phyloP scores from a whole-genome alignment of 2,888 invertebrate genomes.

The Erebia aethiops region DNA sequence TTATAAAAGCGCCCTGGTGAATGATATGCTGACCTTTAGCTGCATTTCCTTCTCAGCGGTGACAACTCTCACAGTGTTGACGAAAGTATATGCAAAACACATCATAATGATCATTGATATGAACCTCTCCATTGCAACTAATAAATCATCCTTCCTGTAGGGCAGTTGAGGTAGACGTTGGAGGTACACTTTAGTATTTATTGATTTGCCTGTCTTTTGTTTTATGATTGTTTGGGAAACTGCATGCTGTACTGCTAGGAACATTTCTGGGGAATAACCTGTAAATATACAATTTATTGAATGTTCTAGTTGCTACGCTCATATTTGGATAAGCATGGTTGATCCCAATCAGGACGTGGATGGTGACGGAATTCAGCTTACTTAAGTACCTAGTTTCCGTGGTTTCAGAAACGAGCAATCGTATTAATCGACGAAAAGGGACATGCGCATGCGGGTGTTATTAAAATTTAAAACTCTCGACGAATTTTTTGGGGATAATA shows the following conservation, averaged over 20 bases:
- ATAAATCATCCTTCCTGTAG: slow-evolving; percentile 87
- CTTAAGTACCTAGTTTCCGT: too few relatives aligned
- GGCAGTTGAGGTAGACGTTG: slow-evolving; percentile 88
- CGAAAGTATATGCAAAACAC: slow-evolving; percentile 91
- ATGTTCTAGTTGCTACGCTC: not conserved
- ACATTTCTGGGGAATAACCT: slow-evolving; percentile 77
- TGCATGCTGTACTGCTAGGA: slow-evolving; percentile 72
- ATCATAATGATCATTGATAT: slow-evolving; percentile 91
- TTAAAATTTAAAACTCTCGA: too few relatives aligned
- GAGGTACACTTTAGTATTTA: slow-evolving; percentile 75
- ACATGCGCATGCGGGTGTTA: too few relatives aligned
- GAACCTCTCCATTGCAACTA: slow-evolving; percentile 86
- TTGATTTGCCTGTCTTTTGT: slow-evolving; percentile 60
- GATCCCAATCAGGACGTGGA: too few relatives aligned
- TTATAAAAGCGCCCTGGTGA: not conserved
- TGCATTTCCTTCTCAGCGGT: slow-evolving; percentile 90
- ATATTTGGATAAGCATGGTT: too few relatives aligned
- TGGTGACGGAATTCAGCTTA: too few relatives aligned
- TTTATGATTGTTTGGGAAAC: slow-evolving; percentile 72
- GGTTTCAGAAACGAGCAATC: too few relatives aligned
- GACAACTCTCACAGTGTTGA: slow-evolving; percentile 89
- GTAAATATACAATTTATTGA: slow-evolving; percentile 35
- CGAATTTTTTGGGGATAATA: too few relatives aligned
- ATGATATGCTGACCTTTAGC: slow-evolving; percentile 81
- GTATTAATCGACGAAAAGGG: too few relatives aligned